Evolutionary conservation across 2,797 vertebrate genomes (phyloP).

Genomic region (Rhodeus uyekii): DNA sequence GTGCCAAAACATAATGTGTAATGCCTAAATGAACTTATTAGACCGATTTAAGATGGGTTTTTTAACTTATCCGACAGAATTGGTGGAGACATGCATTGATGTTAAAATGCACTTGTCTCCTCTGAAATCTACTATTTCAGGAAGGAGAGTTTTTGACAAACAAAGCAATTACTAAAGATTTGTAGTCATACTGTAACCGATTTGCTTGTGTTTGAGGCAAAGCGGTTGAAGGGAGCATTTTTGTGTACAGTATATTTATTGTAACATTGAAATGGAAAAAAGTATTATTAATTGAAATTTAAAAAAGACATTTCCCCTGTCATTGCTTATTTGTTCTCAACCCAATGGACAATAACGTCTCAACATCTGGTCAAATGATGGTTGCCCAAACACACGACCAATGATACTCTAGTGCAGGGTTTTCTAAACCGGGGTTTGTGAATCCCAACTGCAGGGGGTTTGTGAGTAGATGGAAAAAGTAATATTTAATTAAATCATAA

Average conservation of each 20-base stretch:
- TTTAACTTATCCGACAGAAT: background rate
- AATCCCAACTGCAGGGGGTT: background rate
- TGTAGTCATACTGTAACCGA: background rate
- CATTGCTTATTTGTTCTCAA: background rate
- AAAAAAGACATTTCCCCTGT: background rate
- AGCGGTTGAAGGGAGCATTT: background rate
- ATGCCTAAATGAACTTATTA: background rate
- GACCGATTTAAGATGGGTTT: conserved; percentile 3
- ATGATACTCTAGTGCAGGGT: background rate
- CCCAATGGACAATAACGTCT: background rate
- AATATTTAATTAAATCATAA: background rate
- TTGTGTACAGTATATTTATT: background rate
- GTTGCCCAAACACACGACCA: background rate
- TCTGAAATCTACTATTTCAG: background rate
- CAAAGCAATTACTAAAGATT: background rate
- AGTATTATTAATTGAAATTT: too few species aligned
- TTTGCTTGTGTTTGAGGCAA: background rate
- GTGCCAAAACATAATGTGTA: conserved; percentile 13
- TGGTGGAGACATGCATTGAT: background rate
- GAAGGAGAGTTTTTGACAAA: conserved; percentile 7
- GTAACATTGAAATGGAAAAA: conserved; percentile 10
- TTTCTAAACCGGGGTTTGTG: background rate
- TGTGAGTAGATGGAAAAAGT: background rate
- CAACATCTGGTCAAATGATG: background rate
- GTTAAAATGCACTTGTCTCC: background rate